Conservation (phyloP, 2,888 invertebrate genomes). For the Drosophila neonasuta region DNA sequence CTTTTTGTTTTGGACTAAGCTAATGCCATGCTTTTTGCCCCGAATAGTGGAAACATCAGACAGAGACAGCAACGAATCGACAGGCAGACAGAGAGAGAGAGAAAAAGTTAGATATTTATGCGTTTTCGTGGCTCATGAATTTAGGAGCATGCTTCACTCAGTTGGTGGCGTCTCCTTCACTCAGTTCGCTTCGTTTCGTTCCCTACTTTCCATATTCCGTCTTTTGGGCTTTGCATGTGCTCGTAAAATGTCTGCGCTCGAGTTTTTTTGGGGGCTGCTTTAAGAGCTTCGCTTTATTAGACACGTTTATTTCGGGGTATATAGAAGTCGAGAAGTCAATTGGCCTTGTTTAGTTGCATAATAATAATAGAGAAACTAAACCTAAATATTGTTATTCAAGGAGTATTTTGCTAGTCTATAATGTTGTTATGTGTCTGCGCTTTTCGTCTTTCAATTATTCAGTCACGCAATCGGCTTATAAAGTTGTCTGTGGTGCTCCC, state of each 20-base stretch:
- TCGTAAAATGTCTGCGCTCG: conserved; percentile 65
- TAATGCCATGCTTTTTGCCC: conserved; percentile 66
- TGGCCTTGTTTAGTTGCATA: background rate
- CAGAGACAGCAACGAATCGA: conserved; percentile 17
- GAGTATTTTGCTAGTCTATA: conserved; percentile 24
- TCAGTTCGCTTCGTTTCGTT: background rate
- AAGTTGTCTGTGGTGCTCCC: conserved; percentile 57
- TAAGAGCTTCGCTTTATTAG: conserved; percentile 30
- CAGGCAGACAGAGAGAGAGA: conserved; percentile 29
- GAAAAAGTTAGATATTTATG: conserved; percentile 69
- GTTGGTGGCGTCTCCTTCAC: conserved; percentile 27
- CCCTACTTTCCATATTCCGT: conserved; percentile 49
- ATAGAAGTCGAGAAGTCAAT: background rate
- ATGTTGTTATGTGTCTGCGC: background rate
- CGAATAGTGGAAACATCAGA: conserved; percentile 48
- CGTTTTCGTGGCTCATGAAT: conserved; percentile 76
- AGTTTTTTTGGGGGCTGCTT: conserved; percentile 38
- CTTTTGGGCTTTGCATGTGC: conserved; percentile 63
- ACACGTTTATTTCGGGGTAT: conserved; percentile 6
- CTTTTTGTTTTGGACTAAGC: conserved; percentile 44
- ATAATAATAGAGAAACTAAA: background rate
- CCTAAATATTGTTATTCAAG: background rate
- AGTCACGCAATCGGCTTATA: conserved; percentile 73
- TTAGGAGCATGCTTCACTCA: conserved; percentile 70
- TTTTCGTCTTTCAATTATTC: conserved; percentile 67